Percentiles rank a stretch among this genome's conserved stretches.
phyloP scores from a whole-genome alignment of 2,113 vertebrate species.

The Pollachius pollachius region DNA sequence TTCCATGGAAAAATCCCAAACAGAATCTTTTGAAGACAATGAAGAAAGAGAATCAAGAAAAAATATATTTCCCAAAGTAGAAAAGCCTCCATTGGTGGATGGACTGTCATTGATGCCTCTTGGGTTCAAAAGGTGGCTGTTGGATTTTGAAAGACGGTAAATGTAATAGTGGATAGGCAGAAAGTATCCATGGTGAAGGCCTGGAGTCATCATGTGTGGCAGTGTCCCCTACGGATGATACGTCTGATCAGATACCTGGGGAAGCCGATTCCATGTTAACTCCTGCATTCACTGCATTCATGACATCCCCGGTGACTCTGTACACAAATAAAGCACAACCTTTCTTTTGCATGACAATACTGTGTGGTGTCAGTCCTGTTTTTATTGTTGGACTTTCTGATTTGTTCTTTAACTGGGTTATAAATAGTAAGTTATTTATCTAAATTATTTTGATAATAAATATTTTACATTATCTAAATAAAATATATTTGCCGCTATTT shows the following conservation, averaged over 20 bases:
- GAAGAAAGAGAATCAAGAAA: neutral
- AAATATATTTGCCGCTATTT: too few species aligned
- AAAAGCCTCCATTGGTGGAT: slow-evolving; percentile 43
- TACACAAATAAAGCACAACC: slow-evolving; percentile 59
- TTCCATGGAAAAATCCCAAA: neutral
- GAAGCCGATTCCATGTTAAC: slow-evolving; percentile 29
- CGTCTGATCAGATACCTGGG: slow-evolving; percentile 48
- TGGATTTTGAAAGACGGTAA: slow-evolving; percentile 9
- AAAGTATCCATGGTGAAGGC: slow-evolving; percentile 24
- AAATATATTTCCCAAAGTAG: slow-evolving; percentile 48
- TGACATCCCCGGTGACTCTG: slow-evolving; percentile 28
- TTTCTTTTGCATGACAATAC: slow-evolving; percentile 39
- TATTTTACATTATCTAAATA: too few species aligned
- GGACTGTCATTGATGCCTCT: slow-evolving; percentile 14
- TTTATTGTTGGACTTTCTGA: too few species aligned
- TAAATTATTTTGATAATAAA: too few species aligned
- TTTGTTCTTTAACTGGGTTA: too few species aligned
- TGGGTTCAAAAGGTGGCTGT: neutral
- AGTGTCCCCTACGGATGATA: slow-evolving; percentile 53
- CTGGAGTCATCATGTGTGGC: slow-evolving; percentile 35
- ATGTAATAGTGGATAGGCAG: slow-evolving; percentile 20
- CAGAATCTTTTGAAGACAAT: neutral
- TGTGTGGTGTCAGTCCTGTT: slow-evolving; percentile 16
- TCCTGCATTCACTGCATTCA: slow-evolving; percentile 34
- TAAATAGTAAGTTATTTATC: too few species aligned